Evolutionary conservation across 2,797 vertebrate species (phyloP), one percentile per base, ranked within the genome.

Genomic region (Pelochelys cantorii): DNA sequence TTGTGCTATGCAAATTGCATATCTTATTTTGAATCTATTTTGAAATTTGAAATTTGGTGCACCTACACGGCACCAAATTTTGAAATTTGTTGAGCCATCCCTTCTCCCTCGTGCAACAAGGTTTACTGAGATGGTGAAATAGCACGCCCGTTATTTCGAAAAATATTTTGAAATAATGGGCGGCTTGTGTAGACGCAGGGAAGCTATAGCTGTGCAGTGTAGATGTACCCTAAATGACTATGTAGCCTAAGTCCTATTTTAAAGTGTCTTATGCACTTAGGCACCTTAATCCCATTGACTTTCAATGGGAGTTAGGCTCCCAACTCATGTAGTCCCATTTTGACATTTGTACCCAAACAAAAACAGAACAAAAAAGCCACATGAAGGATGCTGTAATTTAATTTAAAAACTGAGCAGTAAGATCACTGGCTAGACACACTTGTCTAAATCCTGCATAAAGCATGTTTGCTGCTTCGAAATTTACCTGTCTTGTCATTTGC

Each of bases 401-500:
- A 60, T 48, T 60, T 54, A 83, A 65, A 57, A 80, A 42, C 79
- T 13, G 59, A 52, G 23, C n/a, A 37, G 29, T 22, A 11, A 65
- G 27, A 60, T 56, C 31, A 56, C 48, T 25, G 56, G 25, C 37
- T 65, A 86, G 62, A 79, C 12, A 3, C 25, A 31, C 31, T 11
- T 37, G 14, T 42, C 48, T 59, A 22, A 0, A 0, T 18, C 48
- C 79, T 0, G 34, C 27, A 82, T 57, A 13, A 22, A 56, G 48
- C n/a, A 78, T 0, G 0, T 4, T 81, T 77, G 81, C 57, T 81
- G 37, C 59, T 31, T 79, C 87, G 77, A 53, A 84, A 85, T 48
- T 94, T 97, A 99, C 99, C 99, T 99, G 99, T 95, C 98, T 98
- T n/a, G 99, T 99, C 98, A 99, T 98, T 89, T 99, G 99, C 99